These are phyloP conservation scores for Clytia hemisphaerica DNA, from an alignment of 30 jellyfish, hydroid and myxozoan species.

Conservation along the genomic window DNA sequence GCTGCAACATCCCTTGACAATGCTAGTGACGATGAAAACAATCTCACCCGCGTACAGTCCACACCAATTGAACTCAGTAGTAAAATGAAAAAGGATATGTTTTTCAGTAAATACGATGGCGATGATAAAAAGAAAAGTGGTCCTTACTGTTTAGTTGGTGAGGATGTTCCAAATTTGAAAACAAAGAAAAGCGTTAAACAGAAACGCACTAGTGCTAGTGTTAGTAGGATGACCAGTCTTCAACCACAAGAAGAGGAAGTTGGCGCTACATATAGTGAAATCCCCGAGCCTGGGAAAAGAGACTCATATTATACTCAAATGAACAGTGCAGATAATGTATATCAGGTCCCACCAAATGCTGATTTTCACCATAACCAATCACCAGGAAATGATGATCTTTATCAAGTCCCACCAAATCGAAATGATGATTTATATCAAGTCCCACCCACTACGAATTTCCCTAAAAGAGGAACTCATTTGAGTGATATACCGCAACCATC, in stretches of 20 bases:
- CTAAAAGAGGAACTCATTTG: background rate
- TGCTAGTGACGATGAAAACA: no score
- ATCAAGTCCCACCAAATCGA: background rate
- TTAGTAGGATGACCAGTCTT: background rate
- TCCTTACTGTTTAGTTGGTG: constrained; percentile 33
- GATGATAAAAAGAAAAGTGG: no score
- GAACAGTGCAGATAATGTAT: background rate
- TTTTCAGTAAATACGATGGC: no score
- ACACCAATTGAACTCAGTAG: no score
- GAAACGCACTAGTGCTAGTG: background rate
- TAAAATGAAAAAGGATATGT: no score
- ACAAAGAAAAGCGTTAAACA: background rate
- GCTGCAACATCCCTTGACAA: no score
- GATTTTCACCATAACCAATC: background rate
- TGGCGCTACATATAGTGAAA: background rate
- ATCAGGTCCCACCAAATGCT: constrained; percentile 28
- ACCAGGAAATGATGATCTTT: background rate
- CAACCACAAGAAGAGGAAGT: background rate
- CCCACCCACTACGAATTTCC: background rate
- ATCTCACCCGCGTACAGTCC: no score
- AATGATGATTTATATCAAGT: background rate
- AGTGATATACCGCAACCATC: constrained; percentile 6
- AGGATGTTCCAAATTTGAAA: background rate
- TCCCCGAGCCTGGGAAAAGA: no score
- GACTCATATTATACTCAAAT: no score